Evolutionary conservation across 2,797 vertebrate genomes (phyloP), one percentile per base, ranked within the genome.

Genomic region (Malurus splendens): DNA sequence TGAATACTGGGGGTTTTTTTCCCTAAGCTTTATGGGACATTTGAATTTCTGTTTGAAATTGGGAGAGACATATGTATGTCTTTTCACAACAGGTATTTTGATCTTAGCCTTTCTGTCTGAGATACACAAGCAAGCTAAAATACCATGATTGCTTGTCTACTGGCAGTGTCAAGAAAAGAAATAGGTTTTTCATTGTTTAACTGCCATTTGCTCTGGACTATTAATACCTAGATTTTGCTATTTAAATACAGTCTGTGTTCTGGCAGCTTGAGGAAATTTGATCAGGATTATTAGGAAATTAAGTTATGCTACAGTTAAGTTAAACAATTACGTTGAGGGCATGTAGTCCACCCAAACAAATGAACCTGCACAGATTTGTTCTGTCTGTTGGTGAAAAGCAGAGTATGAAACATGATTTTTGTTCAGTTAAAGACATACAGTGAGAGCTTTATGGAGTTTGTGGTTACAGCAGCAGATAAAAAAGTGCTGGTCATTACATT

Each of bases 271-370:
- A 83, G 74, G 66, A 92, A 93, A 93, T 94, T 82, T 93, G 91
- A 90, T 94, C 87, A 92, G 36, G 23, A 75, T 82, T 91, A 87
- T 87, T 76, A 82, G 89, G 64, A 96, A 96, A 91, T 80, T 80
- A 82, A 67, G 54, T 90, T 90, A 36, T 36, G 36, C 36, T 36
- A 50, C n/a, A 9, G 17, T 52, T 73, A 39, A 90, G 79, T 89
- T 74, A 92, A 92, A 84, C 47, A 81, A 56, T 57, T 76, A 62
- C 0, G 3, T 28, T 66, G 71, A 83, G 50, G 60, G 23, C 61
- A 78, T 70, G 84, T 74, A 87, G 44, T 68, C 51, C 14, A 16
- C 36, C 3, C 10, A 32, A 81, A 92, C 28, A 87, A 92, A 94
- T 77, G 86, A 78, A 91, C 60, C 33, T 48, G 27, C 51, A 45